Base-by-base conservation (phyloP, 2,797 vertebrate genomes). In the Lagorchestes hirsutus region DNA sequence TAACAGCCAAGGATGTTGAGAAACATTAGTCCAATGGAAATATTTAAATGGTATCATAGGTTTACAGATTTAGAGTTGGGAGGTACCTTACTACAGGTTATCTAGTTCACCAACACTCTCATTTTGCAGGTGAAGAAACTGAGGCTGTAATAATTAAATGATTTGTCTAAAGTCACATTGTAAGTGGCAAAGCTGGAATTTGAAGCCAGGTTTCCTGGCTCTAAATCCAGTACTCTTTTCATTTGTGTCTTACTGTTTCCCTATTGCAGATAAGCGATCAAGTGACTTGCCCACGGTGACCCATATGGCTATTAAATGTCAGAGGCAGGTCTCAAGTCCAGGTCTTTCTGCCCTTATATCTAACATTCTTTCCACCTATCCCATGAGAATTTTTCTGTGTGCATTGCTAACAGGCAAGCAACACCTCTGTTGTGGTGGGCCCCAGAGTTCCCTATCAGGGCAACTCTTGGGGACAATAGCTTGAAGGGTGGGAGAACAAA, bases 401-500 rank as follows among this genome's bases (percentile, higher is more conserved):
- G 28, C 55, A 6, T 90, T 93, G 67, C 62, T 92, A 59, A 92
- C 22, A 91, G 58, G 13, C 14, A 92, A 87, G 40, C n/a, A n/a
- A 50, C 58, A 50, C 58, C 3, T 82, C 54, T 91, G 55, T 27
- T 31, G 8, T 11, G 16, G 54, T 34, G 92, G 74, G 56, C 16
- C 12, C 93, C 54, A 13, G 27, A 87, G 55, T 54, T 96, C 55
- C 24, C 52, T 90, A 92, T 40, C 29, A 92, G 58, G 54, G 56
- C 57, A 56, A 5, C 93, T 92, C 54, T 56, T 55, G 90, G 56
- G 31, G 16, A 62, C 22, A 29, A 52, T 18, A 12, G 55, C 59
- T 14, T 52, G 58, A 52, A 24, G 22, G 91, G 91, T 5, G 93
- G 94, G 92, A 40, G 3, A 18, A 94, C 24, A 95, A 92, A 93